Percentiles rank a stretch among this genome's conserved stretches.
These are phyloP conservation scores for Megalops atlanticus DNA, from an alignment of 2,113 vertebrate genomes.

Conservation along the genomic window DNA sequence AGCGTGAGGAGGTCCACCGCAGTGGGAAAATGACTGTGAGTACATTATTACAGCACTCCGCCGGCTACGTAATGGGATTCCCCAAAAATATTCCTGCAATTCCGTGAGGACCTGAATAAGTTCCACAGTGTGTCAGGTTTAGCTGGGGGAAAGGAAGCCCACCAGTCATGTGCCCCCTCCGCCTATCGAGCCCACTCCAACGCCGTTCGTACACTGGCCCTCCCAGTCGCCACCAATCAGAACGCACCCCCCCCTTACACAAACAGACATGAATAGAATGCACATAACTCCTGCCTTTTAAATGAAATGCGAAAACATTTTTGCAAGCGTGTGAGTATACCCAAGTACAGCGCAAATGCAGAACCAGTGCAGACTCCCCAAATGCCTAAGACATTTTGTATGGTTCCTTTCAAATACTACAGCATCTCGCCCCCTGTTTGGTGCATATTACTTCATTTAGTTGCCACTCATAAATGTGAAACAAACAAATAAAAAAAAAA, in stretches of 20 bases:
- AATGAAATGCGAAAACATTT: neutral
- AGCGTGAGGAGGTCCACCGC: slow-evolving; percentile 78
- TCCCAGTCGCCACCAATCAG: neutral
- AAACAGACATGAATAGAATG: neutral
- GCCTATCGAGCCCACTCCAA: neutral
- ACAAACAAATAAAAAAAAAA: no score
- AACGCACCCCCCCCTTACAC: neutral
- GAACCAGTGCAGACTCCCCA: neutral
- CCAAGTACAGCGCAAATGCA: neutral
- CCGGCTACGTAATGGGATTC: slow-evolving; percentile 73
- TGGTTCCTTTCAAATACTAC: no score
- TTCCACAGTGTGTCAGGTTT: slow-evolving; percentile 21
- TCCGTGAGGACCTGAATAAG: slow-evolving; percentile 50
- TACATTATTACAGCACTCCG: slow-evolving; percentile 69
- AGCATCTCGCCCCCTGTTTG: no score
- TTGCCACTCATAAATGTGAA: no score
- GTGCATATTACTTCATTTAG: no score
- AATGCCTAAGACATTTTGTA: neutral
- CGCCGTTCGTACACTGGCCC: neutral
- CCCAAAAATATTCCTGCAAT: slow-evolving; percentile 65
- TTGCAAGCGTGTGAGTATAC: neutral
- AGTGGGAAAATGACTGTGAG: slow-evolving; percentile 80
- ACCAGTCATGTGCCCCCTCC: neutral
- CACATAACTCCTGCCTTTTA: slow-evolving; percentile 5
- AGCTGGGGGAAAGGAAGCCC: slow-evolving; percentile 45